A percentile compares a stretch with the other conserved stretches of the same genome.
Conservation (phyloP, 30 jellyfish, hydroid and myxozoan species). For the Hydractinia echinata region DNA sequence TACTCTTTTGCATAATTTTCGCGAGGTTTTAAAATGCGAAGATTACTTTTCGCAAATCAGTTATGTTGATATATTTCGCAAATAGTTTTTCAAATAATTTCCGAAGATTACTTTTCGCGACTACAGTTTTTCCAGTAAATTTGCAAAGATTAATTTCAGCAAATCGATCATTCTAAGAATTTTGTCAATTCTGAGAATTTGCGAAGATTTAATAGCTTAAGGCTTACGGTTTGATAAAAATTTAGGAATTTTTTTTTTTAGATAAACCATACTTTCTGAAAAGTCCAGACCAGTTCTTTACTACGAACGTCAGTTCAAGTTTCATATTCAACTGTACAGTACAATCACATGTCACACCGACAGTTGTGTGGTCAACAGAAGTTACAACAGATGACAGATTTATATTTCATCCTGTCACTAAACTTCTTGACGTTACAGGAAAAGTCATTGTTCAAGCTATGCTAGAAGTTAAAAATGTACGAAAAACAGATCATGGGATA, state of each 20-base stretch:
- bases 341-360: constrained; percentile 23
- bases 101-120: too few relatives aligned
- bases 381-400: background rate
- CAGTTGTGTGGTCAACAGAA: constrained; percentile 16
- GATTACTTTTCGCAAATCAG: too few relatives aligned
- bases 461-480: background rate
- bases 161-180: too few relatives aligned
- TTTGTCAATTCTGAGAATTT: too few relatives aligned
- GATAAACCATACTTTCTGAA: constrained; percentile 13
- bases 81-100: too few relatives aligned
- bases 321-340: constrained; percentile 30
- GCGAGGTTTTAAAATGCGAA: too few relatives aligned
- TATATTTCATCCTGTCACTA: constrained; percentile 3
- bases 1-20: too few relatives aligned
- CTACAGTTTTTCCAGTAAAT: too few relatives aligned
- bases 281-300: background rate
- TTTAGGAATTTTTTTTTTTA: background rate
- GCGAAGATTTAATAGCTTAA: too few relatives aligned
- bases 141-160: too few relatives aligned
- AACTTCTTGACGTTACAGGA: background rate
- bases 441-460: constrained; percentile 9
- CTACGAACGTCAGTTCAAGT: background rate
- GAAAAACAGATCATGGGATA: constrained; percentile 16
- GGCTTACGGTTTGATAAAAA: too few relatives aligned
- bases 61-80: too few relatives aligned